These are phyloP conservation scores for Pocillopora meandrina DNA, from an alignment of 92 coral and sea anemone genomes.

Conservation along the genomic window DNA sequence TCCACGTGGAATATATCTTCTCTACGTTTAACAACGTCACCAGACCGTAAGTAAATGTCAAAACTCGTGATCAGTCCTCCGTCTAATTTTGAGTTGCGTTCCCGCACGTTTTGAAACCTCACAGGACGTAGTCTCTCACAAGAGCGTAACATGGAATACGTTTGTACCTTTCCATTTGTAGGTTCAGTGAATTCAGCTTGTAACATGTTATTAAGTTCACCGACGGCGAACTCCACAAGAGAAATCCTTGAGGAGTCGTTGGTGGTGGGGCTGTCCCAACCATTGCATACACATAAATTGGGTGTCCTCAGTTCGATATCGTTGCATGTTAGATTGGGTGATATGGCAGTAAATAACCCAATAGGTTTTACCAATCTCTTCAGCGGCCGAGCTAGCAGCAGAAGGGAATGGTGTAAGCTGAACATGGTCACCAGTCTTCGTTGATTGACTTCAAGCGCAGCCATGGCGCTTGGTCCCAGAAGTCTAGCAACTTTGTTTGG, in stretches of 20 bases:
- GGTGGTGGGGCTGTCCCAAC: slow-evolving; percentile 69
- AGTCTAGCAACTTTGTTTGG: slow-evolving; percentile 72
- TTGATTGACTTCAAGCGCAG: slow-evolving; percentile 66
- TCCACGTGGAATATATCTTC: slow-evolving; percentile 72
- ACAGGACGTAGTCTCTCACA: slow-evolving; percentile 73
- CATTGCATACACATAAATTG: slow-evolving; percentile 81
- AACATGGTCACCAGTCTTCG: slow-evolving; percentile 65
- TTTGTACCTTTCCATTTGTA: background rate
- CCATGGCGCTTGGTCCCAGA: slow-evolving; percentile 63
- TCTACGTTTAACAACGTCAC: slow-evolving; percentile 46
- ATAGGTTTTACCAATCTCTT: slow-evolving; percentile 36
- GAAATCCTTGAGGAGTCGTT: slow-evolving; percentile 57
- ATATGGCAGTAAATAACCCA: slow-evolving; percentile 68
- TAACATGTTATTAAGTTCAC: slow-evolving; percentile 74
- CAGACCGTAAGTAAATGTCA: slow-evolving; percentile 53
- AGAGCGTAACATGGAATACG: slow-evolving; percentile 29
- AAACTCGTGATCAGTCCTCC: slow-evolving; percentile 67
- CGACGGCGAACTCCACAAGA: slow-evolving; percentile 80
- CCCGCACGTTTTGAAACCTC: slow-evolving; percentile 76
- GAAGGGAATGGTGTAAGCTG: slow-evolving; percentile 74
- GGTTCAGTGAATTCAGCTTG: slow-evolving; percentile 35
- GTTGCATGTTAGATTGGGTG: slow-evolving; percentile 71
- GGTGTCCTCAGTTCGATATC: slow-evolving; percentile 75
- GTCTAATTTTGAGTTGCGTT: slow-evolving; percentile 60
- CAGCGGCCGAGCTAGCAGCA: slow-evolving; percentile 61